These are phyloP conservation scores for Apotomis betuletana DNA, from an alignment of 2,888 invertebrate genomes.

Conservation along the genomic window DNA sequence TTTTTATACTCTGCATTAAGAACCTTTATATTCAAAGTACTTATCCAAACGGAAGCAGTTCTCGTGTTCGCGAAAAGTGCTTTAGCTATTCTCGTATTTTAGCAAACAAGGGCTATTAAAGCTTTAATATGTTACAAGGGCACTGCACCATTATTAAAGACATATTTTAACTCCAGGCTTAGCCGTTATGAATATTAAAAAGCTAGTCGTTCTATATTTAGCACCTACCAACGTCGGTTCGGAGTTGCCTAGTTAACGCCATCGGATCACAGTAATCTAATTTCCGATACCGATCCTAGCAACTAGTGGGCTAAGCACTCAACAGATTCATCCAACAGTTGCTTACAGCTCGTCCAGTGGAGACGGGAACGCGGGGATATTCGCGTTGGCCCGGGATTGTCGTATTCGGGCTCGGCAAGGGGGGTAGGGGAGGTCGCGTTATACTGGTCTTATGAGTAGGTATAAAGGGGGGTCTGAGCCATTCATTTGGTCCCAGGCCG, in stretches of 20 bases:
- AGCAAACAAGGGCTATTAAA: constrained; percentile 18
- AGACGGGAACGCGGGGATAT: constrained; percentile 57
- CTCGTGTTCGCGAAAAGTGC: constrained; percentile 15
- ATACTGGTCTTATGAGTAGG: constrained; percentile 53
- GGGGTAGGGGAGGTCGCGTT: constrained; percentile 68
- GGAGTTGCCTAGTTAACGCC: constrained; percentile 32
- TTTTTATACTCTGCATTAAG: too few species aligned
- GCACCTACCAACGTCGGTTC: constrained; percentile 6
- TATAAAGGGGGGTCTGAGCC: constrained; percentile 67
- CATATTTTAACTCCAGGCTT: too few species aligned
- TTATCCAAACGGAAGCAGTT: constrained; percentile 20
- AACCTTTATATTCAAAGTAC: constrained; percentile 1
- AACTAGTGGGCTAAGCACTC: constrained; percentile 75
- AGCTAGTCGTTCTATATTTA: constrained; percentile 7
- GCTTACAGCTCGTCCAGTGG: constrained; percentile 59
- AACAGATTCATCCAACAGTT: constrained; percentile 77
- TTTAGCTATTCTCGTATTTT: constrained; percentile 17
- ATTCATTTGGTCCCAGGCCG: constrained; percentile 72
- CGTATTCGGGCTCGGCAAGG: constrained; percentile 49
- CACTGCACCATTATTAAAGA: constrained; percentile 10
- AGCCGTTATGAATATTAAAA: constrained; percentile 12
- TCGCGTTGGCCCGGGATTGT: constrained; percentile 46
- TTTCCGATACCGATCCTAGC: constrained; percentile 69
- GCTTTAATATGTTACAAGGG: not conserved
- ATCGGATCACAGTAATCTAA: constrained; percentile 54